These are phyloP conservation scores for Pyrgus malvae DNA, from an alignment of 2,888 invertebrate genomes.

Conservation along the genomic window DNA sequence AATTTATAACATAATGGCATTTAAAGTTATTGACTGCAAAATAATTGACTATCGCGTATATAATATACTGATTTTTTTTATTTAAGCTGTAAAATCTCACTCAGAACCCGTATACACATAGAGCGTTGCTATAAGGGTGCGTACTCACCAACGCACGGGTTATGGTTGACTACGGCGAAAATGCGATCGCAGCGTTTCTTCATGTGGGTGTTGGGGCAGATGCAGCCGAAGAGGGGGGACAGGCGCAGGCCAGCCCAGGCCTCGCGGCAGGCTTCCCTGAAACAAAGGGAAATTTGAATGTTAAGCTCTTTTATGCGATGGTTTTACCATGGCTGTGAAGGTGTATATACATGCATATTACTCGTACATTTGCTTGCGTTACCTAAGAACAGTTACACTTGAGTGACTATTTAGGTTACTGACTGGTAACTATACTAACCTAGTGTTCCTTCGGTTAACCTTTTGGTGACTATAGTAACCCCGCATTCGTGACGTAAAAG, in stretches of 20 bases:
- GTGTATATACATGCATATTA: no score
- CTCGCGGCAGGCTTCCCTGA: conserved; percentile 91
- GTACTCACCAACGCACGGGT: conserved; percentile 95
- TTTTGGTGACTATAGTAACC: no score
- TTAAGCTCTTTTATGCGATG: no score
- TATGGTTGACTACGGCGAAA: conserved; percentile 94
- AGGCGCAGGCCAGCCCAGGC: conserved; percentile 93
- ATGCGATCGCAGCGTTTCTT: conserved; percentile 93
- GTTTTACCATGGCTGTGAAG: no score
- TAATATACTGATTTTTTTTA: no score
- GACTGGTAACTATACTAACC: no score
- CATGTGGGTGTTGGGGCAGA: conserved; percentile 94
- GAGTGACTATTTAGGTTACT: no score
- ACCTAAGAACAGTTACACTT: no score
- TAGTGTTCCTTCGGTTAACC: no score
- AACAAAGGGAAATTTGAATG: neutral
- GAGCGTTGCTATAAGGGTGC: conserved; percentile 46
- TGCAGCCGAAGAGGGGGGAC: conserved; percentile 95
- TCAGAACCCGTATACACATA: conserved; percentile 55
- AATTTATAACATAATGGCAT: neutral
- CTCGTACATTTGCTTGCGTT: no score
- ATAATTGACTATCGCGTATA: neutral
- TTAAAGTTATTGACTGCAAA: neutral
- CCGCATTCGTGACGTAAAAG: no score
- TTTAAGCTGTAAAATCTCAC: conserved; percentile 49